These are phyloP conservation scores for Amyelois transitella DNA, from an alignment of 1,140 invertebrate genomes.

Conservation along the genomic window DNA sequence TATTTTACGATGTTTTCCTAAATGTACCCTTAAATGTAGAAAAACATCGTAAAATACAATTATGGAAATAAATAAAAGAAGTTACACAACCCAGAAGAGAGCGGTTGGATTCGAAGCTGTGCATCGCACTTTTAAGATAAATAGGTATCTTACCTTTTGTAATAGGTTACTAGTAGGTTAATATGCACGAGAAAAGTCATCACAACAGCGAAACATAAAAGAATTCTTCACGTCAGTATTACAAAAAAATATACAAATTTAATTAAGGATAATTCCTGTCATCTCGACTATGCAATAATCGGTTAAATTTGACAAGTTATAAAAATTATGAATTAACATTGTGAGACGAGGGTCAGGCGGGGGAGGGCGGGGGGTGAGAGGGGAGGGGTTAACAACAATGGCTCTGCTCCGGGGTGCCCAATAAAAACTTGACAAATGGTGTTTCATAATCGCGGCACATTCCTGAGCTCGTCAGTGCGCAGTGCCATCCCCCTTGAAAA, in stretches of 20 bases:
- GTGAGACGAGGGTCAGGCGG: constrained; percentile 45
- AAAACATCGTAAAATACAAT: too few relatives aligned
- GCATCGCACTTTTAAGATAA: too few relatives aligned
- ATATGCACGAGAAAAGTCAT: background rate
- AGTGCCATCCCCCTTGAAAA: constrained; percentile 26
- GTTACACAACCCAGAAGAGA: too few relatives aligned
- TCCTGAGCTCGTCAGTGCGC: constrained; percentile 45
- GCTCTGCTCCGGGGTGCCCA: constrained; percentile 53
- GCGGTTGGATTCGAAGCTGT: too few relatives aligned
- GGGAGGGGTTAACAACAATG: constrained; percentile 44
- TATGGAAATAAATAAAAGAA: too few relatives aligned
- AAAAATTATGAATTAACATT: constrained; percentile 69
- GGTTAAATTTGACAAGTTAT: constrained; percentile 64
- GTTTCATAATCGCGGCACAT: constrained; percentile 68
- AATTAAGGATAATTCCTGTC: constrained; percentile 36
- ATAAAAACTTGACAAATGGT: constrained; percentile 74
- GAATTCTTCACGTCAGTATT: too few relatives aligned
- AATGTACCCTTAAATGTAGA: too few relatives aligned
- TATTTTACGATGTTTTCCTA: too few relatives aligned
- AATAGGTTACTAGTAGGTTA: too few relatives aligned
- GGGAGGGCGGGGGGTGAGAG: constrained; percentile 19
- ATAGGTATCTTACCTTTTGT: too few relatives aligned
- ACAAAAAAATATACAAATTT: constrained; percentile 30
- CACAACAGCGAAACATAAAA: background rate
- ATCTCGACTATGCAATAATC: constrained; percentile 28